phyloP scores from a whole-genome alignment of 2,797 vertebrate genomes.

The Loris lydekkerianus region DNA sequence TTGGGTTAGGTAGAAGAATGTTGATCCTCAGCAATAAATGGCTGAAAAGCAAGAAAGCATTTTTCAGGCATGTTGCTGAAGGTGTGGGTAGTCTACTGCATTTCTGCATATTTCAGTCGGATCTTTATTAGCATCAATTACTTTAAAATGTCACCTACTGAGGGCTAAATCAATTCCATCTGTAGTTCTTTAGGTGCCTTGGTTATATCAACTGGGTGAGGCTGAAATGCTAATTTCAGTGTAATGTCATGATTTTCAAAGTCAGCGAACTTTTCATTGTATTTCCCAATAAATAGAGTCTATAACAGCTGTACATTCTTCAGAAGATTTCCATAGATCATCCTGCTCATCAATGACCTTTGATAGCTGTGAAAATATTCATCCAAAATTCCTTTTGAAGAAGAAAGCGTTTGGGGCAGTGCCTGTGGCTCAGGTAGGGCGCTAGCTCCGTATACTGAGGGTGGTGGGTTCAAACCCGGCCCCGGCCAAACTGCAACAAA shows the following conservation, averaged over 20 bases:
- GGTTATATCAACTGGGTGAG: not conserved
- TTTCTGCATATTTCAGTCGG: not conserved
- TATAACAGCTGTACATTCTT: not conserved
- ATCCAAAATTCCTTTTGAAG: not conserved
- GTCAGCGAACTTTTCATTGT: not conserved
- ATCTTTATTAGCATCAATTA: not conserved
- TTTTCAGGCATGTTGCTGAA: not conserved
- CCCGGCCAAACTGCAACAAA: too few species aligned
- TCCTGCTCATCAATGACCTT: not conserved
- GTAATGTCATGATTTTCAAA: not conserved
- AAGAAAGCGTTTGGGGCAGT: not conserved
- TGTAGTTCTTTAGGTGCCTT: not conserved
- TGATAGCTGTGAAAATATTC: not conserved
- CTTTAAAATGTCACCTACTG: not conserved
- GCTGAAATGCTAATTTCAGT: not conserved
- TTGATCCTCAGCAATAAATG: not conserved
- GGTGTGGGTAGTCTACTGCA: not conserved
- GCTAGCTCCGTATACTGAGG: too few species aligned
- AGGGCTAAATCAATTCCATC: not conserved
- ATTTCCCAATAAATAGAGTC: not conserved
- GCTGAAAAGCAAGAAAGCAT: not conserved
- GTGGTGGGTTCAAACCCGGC: too few species aligned
- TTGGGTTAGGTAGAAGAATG: not conserved
- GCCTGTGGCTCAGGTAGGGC: too few species aligned
- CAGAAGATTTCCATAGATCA: not conserved